Base-by-base conservation (phyloP, 2,888 invertebrate species). In the Sabatieria punctata region DNA sequence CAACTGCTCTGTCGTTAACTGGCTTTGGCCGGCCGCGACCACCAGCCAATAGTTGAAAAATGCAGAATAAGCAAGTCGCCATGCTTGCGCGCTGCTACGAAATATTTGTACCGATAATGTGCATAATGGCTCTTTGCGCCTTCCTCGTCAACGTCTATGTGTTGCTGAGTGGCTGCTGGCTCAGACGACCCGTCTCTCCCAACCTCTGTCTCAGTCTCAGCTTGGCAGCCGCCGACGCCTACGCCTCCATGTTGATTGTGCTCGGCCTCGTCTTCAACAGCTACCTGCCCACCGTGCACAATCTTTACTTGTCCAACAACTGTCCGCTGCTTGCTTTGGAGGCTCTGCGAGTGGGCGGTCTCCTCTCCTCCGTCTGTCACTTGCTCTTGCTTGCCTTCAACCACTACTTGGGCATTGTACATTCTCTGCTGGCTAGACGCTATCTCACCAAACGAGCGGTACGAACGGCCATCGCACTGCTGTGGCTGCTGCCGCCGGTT, bases 191-290 rank as follows among this genome's bases (percentile, higher is more conserved):
- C 76, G 54, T 72, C 74, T 1, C 56, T 58, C 8, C 74, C 75
- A n/a, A 38, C 19, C 2, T 60, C 76, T n/a, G 71, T 54, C 73
- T 77, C 46, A 75, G 74, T 52, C 60, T 76, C 19, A 75, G 75
- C 52, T 60, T 77, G 42, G 75, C 76, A 2, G 72, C 71, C 1
- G 75, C 76, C 0, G 75, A 76, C 58, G 73, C 74, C 0, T 70
- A 71, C 51, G 72, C 75, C 11, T 73, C 76, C 2, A 74, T 76
- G 18, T 65, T 71, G 30, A 77, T 77, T 58, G 68, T 78, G 2
- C 63, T 76, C 36, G 74, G 74, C 4, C 59, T 75, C 11, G 56
- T 74, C 35, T 56, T 74, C 49, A 74, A 75, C 62, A 11, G 8
- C n/a, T 30, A 30, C 30, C 30, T 30, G 30, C 30, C 30, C 15